Evolutionary conservation across 2,113 vertebrate species (phyloP).

Genomic region (Halcyon malimbica): DNA sequence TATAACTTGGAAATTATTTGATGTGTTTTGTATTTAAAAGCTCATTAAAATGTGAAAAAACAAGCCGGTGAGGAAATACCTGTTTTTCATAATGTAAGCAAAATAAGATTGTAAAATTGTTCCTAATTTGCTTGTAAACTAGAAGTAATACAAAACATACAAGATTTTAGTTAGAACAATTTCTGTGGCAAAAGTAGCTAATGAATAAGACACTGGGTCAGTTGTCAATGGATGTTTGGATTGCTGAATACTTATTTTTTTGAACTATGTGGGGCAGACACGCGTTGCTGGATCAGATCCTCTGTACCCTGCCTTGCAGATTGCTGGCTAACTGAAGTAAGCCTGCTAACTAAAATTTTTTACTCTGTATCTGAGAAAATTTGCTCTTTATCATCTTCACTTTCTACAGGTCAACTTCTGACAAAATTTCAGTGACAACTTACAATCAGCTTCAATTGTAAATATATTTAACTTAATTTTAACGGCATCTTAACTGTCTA

Average conservation of each 20-base stretch:
- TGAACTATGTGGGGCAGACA: neutral
- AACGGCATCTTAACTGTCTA: neutral
- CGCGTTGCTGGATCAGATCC: neutral
- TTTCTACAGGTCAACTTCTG: neutral
- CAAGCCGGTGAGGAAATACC: neutral
- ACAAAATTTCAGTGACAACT: neutral
- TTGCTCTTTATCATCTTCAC: neutral
- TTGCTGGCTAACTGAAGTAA: neutral
- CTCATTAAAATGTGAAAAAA: neutral
- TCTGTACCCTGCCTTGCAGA: neutral
- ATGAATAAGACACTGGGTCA: neutral
- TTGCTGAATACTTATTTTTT: neutral
- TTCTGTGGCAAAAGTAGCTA: neutral
- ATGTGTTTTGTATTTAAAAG: neutral
- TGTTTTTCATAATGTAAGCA: neutral
- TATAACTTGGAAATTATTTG: neutral
- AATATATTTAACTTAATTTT: neutral
- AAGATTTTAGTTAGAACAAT: neutral
- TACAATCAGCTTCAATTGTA: neutral
- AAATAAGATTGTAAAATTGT: neutral
- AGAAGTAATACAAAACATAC: neutral
- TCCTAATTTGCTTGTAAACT: neutral
- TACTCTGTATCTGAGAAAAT: neutral
- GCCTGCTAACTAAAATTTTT: neutral
- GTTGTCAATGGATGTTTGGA: neutral